Conservation (phyloP, 2,797 vertebrate genomes). For the Myotis pilosus region DNA sequence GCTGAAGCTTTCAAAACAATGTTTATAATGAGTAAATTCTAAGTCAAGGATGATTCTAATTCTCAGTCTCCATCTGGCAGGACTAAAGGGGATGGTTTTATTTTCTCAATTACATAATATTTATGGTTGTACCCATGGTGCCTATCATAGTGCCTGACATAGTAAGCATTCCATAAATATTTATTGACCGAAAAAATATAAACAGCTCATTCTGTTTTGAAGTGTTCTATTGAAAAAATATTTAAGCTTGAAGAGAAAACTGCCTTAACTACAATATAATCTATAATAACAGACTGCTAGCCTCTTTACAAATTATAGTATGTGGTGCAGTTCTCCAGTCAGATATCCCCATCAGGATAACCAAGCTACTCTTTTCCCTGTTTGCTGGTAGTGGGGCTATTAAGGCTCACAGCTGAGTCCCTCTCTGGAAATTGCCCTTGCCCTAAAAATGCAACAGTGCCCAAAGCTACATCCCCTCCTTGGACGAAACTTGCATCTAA, state of each 20-base stretch:
- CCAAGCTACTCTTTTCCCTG: neutral
- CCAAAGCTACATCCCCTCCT: neutral
- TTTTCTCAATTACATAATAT: slow-evolving; percentile 30
- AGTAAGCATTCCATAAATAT: slow-evolving; percentile 62
- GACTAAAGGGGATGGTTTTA: slow-evolving; percentile 42
- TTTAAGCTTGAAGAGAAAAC: slow-evolving; percentile 28
- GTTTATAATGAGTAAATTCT: slow-evolving; percentile 61
- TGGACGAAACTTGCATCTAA: neutral
- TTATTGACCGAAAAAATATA: slow-evolving; percentile 60
- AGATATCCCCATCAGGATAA: neutral
- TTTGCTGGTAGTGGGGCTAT: neutral
- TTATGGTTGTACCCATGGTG: slow-evolving; percentile 45
- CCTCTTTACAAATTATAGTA: neutral
- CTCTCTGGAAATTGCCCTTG: neutral
- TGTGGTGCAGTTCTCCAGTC: neutral
- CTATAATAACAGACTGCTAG: neutral
- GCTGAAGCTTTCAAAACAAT: slow-evolving; percentile 59
- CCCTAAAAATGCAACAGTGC: neutral
- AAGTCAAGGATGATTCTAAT: slow-evolving; percentile 61
- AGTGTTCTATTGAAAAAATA: slow-evolving; percentile 4
- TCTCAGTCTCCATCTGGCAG: slow-evolving; percentile 52
- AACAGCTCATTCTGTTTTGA: slow-evolving; percentile 51
- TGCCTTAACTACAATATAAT: slow-evolving; percentile 13
- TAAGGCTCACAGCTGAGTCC: neutral
- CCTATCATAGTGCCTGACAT: neutral